Conservation (phyloP, 2,888 invertebrate species). For the Coelinius sp. region DNA sequence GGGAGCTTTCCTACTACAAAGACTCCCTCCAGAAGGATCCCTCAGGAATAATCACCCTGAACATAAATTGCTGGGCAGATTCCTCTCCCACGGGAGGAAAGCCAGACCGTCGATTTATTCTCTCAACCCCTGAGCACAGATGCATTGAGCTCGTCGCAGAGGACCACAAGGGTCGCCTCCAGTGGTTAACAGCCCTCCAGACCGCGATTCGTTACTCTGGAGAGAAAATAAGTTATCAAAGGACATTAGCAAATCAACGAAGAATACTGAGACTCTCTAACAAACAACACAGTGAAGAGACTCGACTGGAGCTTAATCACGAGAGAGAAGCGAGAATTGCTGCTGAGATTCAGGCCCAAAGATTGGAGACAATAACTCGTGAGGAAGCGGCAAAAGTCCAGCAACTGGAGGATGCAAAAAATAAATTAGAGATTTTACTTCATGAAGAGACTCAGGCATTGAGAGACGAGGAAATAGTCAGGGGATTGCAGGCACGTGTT, state of each 20-base stretch:
- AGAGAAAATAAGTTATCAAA: slow-evolving; percentile 80
- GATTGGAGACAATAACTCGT: slow-evolving; percentile 79
- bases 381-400: slow-evolving; percentile 81
- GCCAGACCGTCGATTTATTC: slow-evolving; percentile 75
- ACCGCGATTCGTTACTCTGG: slow-evolving; percentile 81
- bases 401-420: slow-evolving; percentile 81
- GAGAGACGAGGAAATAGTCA: slow-evolving; percentile 85
- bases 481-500: slow-evolving; percentile 80
- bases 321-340: slow-evolving; percentile 72
- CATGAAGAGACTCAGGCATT: slow-evolving; percentile 89
- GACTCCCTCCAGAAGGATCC: slow-evolving; percentile 79
- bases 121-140: slow-evolving; percentile 81
- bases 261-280: slow-evolving; percentile 68
- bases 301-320: slow-evolving; percentile 58
- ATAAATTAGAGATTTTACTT: slow-evolving; percentile 79
- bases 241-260: slow-evolving; percentile 74
- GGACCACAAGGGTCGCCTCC: slow-evolving; percentile 83
- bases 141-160: slow-evolving; percentile 80
- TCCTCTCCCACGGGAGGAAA: slow-evolving; percentile 72
- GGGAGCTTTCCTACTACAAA: slow-evolving; percentile 82
- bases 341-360: slow-evolving; percentile 75
- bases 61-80: slow-evolving; percentile 78
- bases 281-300: slow-evolving; percentile 62
- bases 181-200: slow-evolving; percentile 84
- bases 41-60: slow-evolving; percentile 79